Conservation (phyloP, 2,888 invertebrate genomes). For the Adineta ricciae region DNA sequence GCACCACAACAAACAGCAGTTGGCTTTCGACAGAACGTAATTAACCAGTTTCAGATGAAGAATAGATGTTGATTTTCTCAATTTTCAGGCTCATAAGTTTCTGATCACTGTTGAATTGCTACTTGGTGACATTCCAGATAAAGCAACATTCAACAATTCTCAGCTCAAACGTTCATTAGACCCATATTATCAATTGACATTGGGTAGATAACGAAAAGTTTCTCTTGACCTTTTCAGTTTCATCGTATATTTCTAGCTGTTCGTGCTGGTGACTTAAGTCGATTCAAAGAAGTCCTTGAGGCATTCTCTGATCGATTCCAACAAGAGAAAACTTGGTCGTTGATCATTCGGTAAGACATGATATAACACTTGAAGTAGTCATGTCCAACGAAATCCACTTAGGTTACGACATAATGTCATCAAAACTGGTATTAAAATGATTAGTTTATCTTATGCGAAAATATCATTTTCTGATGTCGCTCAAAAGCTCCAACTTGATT, state of each 20-base stretch:
- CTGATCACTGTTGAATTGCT: slow-evolving; percentile 85
- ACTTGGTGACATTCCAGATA: slow-evolving; percentile 91
- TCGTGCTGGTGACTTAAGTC: slow-evolving; percentile 79
- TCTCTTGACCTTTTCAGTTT: neutral
- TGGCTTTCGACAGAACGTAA: slow-evolving; percentile 88
- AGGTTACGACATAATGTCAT: slow-evolving; percentile 95
- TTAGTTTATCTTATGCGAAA: slow-evolving; percentile 86
- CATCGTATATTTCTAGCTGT: slow-evolving; percentile 56
- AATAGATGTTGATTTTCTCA: slow-evolving; percentile 24
- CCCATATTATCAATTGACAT: slow-evolving; percentile 92
- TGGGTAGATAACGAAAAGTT: slow-evolving; percentile 51
- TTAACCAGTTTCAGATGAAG: neutral
- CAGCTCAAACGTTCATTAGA: slow-evolving; percentile 74
- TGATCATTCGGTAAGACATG: slow-evolving; percentile 60
- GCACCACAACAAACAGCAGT: slow-evolving; percentile 96
- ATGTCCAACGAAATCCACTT: neutral
- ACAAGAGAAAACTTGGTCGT: slow-evolving; percentile 82
- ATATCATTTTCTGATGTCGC: slow-evolving; percentile 91
- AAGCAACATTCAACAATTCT: slow-evolving; percentile 83
- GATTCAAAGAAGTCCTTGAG: slow-evolving; percentile 82
- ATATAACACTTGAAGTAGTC: too few species aligned
- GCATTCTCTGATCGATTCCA: slow-evolving; percentile 83
- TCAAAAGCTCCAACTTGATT: slow-evolving; percentile 79
- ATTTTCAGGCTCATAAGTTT: slow-evolving; percentile 64
- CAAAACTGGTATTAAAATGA: slow-evolving; percentile 89